Evolutionary conservation across 2,113 vertebrate species (phyloP).

Genomic region (Campylomormyrus tamandua): DNA sequence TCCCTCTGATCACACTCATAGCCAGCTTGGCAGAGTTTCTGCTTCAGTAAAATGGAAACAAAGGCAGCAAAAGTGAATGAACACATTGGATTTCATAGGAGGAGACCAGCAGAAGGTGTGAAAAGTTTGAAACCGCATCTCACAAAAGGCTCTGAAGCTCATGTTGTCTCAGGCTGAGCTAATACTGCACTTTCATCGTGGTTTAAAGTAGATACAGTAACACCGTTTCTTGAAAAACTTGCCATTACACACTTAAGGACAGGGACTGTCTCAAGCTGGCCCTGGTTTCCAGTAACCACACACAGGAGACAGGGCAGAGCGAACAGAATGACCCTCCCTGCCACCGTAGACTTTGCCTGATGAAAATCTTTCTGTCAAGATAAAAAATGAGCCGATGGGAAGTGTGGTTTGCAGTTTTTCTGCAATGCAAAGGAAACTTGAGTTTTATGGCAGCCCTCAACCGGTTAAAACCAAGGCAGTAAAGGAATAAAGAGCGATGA

Average conservation of each 20-base stretch:
- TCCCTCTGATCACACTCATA: not conserved
- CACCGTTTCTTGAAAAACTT: not conserved
- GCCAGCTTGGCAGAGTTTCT: not conserved
- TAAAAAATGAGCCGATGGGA: conserved; percentile 2
- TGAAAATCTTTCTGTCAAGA: not conserved
- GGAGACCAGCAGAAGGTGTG: not conserved
- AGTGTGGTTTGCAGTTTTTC: conserved; percentile 9
- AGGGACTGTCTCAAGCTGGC: not conserved
- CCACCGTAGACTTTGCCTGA: not conserved
- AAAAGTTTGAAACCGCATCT: not conserved
- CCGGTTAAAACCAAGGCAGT: not conserved
- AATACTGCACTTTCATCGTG: not conserved
- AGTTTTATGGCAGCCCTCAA: conserved; percentile 27
- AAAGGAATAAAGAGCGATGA: conserved; percentile 20
- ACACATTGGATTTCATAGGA: not conserved
- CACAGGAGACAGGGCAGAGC: not conserved
- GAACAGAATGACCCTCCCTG: not conserved
- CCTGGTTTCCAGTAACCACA: not conserved
- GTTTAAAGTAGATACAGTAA: not conserved
- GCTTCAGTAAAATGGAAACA: not conserved
- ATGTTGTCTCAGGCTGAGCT: not conserved
- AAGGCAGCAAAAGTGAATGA: not conserved
- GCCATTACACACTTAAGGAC: not conserved
- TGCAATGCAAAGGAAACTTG: conserved; percentile 19
- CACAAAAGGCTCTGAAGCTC: not conserved